Evolutionary conservation across 2,888 invertebrate genomes (phyloP).

Genomic region (Drosophila acutilabella): DNA sequence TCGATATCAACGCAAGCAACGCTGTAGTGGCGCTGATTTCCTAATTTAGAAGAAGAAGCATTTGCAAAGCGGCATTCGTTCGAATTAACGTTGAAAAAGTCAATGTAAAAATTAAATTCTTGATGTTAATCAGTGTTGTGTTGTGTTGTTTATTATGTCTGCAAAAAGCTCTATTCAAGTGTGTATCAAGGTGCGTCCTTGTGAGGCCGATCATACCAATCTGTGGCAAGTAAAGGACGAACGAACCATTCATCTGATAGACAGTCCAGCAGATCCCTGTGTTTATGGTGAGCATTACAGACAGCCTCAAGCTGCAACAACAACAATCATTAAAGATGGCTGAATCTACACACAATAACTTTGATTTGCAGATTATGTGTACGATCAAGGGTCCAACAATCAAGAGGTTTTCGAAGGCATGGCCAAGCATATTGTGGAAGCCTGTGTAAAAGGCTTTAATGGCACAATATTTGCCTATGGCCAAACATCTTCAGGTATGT

Average conservation of each 20-base stretch:
- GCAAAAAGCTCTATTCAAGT: slow-evolving; percentile 87
- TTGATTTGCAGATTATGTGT: slow-evolving; percentile 89
- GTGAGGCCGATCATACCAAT: slow-evolving; percentile 87
- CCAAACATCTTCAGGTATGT: slow-evolving; percentile 92
- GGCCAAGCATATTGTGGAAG: slow-evolving; percentile 90
- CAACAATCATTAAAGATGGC: slow-evolving; percentile 29
- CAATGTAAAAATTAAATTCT: slow-evolving; percentile 18
- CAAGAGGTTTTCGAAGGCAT: slow-evolving; percentile 88
- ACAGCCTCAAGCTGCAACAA: background rate
- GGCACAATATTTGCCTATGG: slow-evolving; percentile 97
- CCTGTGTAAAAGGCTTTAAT: slow-evolving; percentile 91
- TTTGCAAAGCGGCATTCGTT: slow-evolving; percentile 58
- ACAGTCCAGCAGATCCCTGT: slow-evolving; percentile 86
- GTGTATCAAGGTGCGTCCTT: slow-evolving; percentile 89
- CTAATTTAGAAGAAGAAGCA: slow-evolving; percentile 45
- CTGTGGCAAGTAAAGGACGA: slow-evolving; percentile 88
- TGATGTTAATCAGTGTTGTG: slow-evolving; percentile 19
- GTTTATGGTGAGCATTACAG: slow-evolving; percentile 84
- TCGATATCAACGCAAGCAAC: slow-evolving; percentile 18
- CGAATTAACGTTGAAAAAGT: slow-evolving; percentile 59
- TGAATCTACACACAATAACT: background rate
- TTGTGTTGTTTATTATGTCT: slow-evolving; percentile 47
- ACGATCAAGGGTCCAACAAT: slow-evolving; percentile 87
- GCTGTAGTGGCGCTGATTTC: slow-evolving; percentile 5
- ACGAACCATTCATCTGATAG: slow-evolving; percentile 87